Evolutionary conservation across 2,797 vertebrate species (phyloP).

Genomic region (Urocyon cinereoargenteus): DNA sequence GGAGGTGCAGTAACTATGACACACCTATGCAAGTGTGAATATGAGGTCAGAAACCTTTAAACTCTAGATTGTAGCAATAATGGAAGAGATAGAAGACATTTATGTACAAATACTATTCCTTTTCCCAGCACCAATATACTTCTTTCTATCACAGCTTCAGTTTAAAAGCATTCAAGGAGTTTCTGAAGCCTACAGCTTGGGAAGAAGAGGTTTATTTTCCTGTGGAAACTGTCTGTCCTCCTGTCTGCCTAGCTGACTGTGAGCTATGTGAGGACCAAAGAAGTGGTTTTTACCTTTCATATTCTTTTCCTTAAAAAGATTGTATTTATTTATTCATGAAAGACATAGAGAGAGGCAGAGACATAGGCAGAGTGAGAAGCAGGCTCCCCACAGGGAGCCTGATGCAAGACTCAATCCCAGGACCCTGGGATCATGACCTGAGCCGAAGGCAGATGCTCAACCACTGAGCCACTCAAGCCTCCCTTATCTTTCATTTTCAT

Average conservation of each 20-base stretch:
- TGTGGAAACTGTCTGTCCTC: background rate
- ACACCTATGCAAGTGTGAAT: too few species aligned
- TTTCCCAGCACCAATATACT: background rate
- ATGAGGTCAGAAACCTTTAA: background rate
- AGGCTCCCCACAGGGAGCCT: too few species aligned
- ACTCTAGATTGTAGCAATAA: too few species aligned
- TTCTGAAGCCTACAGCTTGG: background rate
- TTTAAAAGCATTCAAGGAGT: background rate
- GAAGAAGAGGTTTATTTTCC: background rate
- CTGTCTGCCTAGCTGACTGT: background rate
- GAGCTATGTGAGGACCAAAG: too few species aligned
- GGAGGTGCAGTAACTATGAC: background rate
- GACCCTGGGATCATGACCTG: too few species aligned
- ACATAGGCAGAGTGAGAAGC: too few species aligned
- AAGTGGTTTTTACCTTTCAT: background rate
- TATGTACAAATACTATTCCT: background rate
- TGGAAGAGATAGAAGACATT: background rate
- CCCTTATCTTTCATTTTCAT: background rate
- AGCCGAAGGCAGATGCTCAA: too few species aligned
- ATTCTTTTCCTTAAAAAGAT: too few species aligned
- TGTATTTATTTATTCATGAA: too few species aligned
- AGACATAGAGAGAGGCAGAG: too few species aligned
- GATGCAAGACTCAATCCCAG: too few species aligned
- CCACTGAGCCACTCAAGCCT: too few species aligned
- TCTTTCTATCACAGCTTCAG: background rate